Evolutionary conservation across 2,113 vertebrate species (phyloP), one percentile per base, ranked within the genome.

Genomic region (Neopipo cinnamomea): DNA sequence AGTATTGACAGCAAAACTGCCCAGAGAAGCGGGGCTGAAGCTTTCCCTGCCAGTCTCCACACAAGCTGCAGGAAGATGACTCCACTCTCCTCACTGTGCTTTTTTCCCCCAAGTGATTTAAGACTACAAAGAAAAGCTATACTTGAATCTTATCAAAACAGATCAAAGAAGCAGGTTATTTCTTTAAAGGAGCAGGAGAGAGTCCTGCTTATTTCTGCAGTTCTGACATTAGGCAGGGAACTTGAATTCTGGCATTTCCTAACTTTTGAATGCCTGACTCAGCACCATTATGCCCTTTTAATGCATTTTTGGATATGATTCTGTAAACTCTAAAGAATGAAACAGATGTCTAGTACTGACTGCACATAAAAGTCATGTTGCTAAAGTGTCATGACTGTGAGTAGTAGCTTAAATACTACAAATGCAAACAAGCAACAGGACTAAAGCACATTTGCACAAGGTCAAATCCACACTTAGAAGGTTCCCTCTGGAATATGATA

Each of bases 391-490:
- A 49, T 12, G 88, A 80, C 92, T 95, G 55, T 37, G 82, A 74
- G 72, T 88, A 74, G 89, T 74, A 67, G 61, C 61, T 95, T 74
- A 79, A 89, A 95, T 62, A 76, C 62, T 87, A 62, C 44, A 78
- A 52, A 77, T 46, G 76, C 85, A 96, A 94, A 91, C 85, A 96
- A 77, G 96, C 86, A 96, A 85, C 75, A 31, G 73, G 56, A 47
- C 96, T 90, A 88, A 93, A 94, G 75, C 63, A 88, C 39, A 91
- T 80, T 88, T 71, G 47, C 52, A 12, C 92, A 76, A 94, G 63
- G 96, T 90, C 78, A 95, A 95, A 97, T 72, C 82, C 84, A 93
- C 49, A 55, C 52, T 93, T 73, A 77, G n/a, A 86, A 80, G 53
- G 83, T 80, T 80, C 46, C 50, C 77, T 53, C 76, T 42, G 62